Evolutionary conservation across 2,797 vertebrate species (phyloP), one percentile per base, ranked within the genome.

Genomic region (Arrhamphus sclerolepis): DNA sequence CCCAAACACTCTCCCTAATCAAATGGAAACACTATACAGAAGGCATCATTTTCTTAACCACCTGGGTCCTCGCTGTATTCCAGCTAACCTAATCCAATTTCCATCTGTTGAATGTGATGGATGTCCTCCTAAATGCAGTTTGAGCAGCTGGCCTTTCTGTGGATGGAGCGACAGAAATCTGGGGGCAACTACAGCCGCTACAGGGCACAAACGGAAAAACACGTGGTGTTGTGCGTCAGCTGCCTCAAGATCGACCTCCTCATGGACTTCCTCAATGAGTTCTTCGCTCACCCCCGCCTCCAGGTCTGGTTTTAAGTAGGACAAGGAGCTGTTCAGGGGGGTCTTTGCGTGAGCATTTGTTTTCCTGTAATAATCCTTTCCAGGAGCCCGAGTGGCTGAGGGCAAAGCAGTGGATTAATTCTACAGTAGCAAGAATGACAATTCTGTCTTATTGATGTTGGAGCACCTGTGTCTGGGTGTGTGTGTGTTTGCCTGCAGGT

Each of bases 211-310:
- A 94, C 94, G 6, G 94, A 94, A 85, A 94, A 94, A 55, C 94
- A 94, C 21, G 94, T 94, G 69, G 94, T 94, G 67, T 87, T 94
- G 64, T 94, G 94, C 53, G 94, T 94, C 87, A 94, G 93, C 84
- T 93, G 91, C 34, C 90, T 94, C 62, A 94, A 94, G 86, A 94
- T 95, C 38, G 93, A 94, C 82, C 91, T 94, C 53, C 94, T 94
- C 83, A 94, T 94, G 93, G 93, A 94, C 87, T 94, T 94, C 84
- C 92, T 94, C 75, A 95, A 94, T 4, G 93, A 94, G 87, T 94
- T 94, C 89, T 94, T 94, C 6, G 93, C 94, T 48, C 93, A 94
- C 53, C 93, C 94, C 17, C 86, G 93, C 64, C 89, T 95, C 3
- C 94, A 94, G 93, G 94, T 94, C 29, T 59, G 57, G 44, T 43